Base-by-base conservation (phyloP, 2,888 invertebrate genomes). In the Synergus laeviventris region DNA sequence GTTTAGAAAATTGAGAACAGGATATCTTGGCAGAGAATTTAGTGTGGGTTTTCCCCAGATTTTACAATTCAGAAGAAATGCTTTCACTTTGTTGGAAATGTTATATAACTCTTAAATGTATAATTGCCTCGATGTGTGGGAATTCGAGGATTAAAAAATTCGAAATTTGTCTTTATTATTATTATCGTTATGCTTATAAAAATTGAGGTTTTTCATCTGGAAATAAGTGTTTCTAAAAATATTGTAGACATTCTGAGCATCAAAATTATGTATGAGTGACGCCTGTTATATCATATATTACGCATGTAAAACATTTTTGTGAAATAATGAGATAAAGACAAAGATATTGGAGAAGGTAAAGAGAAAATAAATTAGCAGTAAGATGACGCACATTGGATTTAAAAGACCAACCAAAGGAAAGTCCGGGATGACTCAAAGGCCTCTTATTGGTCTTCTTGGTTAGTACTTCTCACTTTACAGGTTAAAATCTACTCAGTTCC, bases 301-400 rank as follows among this genome's bases (percentile, higher is more conserved):
- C 42, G 45, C 24, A 24, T 21, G n/a, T 5, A 1, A 39, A 39
- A 62, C 24, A 21, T 45, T 21, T 18, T 66, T 66, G 24, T 45
- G 45, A 66, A 66, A 45, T 36, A 36, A 36, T 62, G 9, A 36
- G 31, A 49, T 49, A 49, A 31, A 21, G 39, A 42, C 73, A 74
- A 59, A 24, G 59, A 59, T 64, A 45, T 8, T 54, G 75, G 60
- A 74, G 74, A 70, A 54, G 74, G 54, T 62, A 74, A 76, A 74
- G 76, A 83, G 81, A 82, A 82, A 84, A 81, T 76, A 45, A 75
- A 79, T 82, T 78, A 79, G 73, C 78, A 76, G 76, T 75, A 73
- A 76, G 83, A 86, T 86, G 86, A 87, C 86, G 84, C 82, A 84
- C 76, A 73, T 62, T 49, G 24, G 49, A n/a, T 11, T 49, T 70